Evolutionary conservation across 2,797 vertebrate genomes (phyloP).

Genomic region (Pseudochaenichthys georgianus): DNA sequence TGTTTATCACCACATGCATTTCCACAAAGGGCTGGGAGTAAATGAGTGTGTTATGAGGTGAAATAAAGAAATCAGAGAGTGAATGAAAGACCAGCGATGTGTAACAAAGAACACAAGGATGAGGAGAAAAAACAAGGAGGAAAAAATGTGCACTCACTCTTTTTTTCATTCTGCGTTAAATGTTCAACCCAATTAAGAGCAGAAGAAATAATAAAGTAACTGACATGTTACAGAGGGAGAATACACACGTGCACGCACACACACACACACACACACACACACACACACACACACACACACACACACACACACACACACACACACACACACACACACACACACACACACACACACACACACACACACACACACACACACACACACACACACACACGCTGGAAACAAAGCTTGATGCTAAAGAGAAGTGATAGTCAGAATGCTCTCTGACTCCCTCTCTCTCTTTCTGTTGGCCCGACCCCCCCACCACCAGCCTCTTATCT

Average conservation of each 20-base stretch:
- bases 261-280: not conserved
- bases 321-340: not conserved
- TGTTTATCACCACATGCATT: too few species aligned
- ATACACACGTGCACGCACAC: not conserved
- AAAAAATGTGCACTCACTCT: too few species aligned
- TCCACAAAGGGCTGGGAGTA: not conserved
- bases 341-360: not conserved
- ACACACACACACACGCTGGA: not conserved
- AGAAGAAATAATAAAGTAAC: slow-evolving; percentile 3
- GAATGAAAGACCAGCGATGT: slow-evolving; percentile 1
- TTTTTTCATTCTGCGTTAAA: not conserved
- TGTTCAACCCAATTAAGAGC: slow-evolving; percentile 22
- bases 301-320: not conserved
- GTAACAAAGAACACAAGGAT: not conserved
- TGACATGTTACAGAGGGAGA: slow-evolving; percentile 24
- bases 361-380: too few species aligned
- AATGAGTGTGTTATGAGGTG: not conserved
- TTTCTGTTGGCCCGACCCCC: not conserved
- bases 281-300: not conserved
- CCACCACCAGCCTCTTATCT: not conserved
- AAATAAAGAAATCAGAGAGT: not conserved
- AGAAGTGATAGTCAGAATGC: slow-evolving; percentile 38
- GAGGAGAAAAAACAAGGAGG: not conserved
- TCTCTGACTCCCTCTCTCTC: slow-evolving; percentile 25
- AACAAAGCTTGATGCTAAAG: slow-evolving; percentile 50